Percentiles rank a stretch among this genome's conserved stretches.
phyloP scores from a whole-genome alignment of 2,113 vertebrate species.

The Dipodomys stephensi region DNA sequence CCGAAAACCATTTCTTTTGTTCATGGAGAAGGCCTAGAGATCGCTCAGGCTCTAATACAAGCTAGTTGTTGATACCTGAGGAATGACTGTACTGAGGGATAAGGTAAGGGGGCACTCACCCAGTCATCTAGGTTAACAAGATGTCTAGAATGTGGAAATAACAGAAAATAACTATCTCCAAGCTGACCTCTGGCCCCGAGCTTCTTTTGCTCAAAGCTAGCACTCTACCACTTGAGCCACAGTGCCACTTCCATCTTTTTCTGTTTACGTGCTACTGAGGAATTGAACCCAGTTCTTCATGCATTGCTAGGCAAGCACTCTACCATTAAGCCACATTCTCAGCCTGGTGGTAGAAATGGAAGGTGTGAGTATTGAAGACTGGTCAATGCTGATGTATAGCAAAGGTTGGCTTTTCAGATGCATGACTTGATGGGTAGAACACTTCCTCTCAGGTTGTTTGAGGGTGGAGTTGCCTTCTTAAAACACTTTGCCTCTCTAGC shows the following conservation, averaged over 20 bases:
- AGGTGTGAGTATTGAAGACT: not conserved
- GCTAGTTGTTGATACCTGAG: not conserved
- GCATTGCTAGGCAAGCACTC: too few relatives aligned
- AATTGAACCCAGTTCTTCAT: too few relatives aligned
- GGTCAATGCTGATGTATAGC: not conserved
- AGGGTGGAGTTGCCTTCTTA: not conserved
- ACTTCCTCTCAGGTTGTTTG: not conserved
- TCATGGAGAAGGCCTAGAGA: not conserved
- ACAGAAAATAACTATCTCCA: not conserved
- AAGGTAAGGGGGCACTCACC: not conserved
- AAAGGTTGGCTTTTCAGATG: slow-evolving; percentile 28
- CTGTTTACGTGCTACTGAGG: too few relatives aligned
- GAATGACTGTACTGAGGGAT: not conserved
- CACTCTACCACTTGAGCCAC: too few relatives aligned
- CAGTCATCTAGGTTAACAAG: not conserved
- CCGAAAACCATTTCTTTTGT: not conserved
- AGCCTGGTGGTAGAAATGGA: not conserved
- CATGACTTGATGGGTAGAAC: not conserved
- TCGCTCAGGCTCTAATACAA: not conserved
- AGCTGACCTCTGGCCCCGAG: not conserved
- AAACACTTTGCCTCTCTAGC: not conserved
- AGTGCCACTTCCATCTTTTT: too few relatives aligned
- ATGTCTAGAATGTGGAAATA: not conserved
- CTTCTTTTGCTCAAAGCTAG: too few relatives aligned
- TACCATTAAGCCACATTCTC: too few relatives aligned